A percentile compares a stretch with the other conserved stretches of the same genome.
Conservation (phyloP, 1,140 invertebrate genomes). For the Halesus radiatus region DNA sequence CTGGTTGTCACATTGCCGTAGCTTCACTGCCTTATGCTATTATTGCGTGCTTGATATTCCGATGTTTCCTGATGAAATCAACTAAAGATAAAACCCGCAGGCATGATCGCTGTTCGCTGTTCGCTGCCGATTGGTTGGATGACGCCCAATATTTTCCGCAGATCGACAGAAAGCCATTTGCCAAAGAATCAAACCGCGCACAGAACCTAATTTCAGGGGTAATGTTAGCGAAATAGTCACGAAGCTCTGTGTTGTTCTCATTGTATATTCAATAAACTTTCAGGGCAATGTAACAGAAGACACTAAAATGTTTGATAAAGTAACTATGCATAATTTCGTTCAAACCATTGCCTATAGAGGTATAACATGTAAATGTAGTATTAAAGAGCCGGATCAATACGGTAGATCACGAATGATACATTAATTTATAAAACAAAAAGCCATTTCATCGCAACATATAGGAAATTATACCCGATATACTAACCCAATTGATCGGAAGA, state of each 20-base stretch:
- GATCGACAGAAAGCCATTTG: slow-evolving; percentile 3
- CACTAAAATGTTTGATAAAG: too few relatives aligned
- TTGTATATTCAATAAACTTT: too few relatives aligned
- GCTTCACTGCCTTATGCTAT: not conserved
- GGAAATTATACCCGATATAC: not conserved
- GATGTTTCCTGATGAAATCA: not conserved
- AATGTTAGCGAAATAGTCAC: too few relatives aligned
- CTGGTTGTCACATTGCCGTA: slow-evolving; percentile 6
- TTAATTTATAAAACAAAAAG: too few relatives aligned
- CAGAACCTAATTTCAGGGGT: not conserved
- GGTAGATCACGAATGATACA: too few relatives aligned
- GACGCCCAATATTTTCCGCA: not conserved
- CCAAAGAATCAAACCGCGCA: not conserved
- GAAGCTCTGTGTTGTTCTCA: too few relatives aligned
- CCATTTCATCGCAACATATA: too few relatives aligned
- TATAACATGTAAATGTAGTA: too few relatives aligned
- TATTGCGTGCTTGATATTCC: slow-evolving; percentile 6
- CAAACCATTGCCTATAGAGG: too few relatives aligned
- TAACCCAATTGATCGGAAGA: slow-evolving; percentile 6
- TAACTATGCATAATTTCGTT: too few relatives aligned
- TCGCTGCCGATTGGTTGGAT: not conserved
- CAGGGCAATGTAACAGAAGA: too few relatives aligned
- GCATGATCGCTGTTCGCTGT: not conserved
- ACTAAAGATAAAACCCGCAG: slow-evolving; percentile 9
- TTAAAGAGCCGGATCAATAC: too few relatives aligned